phyloP scores from a whole-genome alignment of 2,797 vertebrate species.

The Heterohyrax brucei region DNA sequence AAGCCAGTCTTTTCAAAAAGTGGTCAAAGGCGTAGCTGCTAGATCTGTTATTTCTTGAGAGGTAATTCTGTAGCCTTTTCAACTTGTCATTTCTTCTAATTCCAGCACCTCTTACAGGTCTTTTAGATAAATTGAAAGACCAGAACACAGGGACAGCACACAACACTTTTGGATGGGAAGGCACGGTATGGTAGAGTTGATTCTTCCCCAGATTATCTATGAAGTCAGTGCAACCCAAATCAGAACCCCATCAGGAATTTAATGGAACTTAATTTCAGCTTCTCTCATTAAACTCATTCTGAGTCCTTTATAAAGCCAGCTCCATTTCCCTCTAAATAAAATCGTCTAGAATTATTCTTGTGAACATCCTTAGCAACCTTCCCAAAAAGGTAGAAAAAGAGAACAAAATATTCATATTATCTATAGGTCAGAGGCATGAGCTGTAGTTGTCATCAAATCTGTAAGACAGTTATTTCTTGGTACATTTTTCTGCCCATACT shows the following conservation, averaged over 20 bases:
- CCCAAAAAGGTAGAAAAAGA: neutral
- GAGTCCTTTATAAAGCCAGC: slow-evolving; percentile 62
- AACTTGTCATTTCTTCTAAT: slow-evolving; percentile 55
- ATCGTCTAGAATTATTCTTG: slow-evolving; percentile 26
- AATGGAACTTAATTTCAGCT: slow-evolving; percentile 49
- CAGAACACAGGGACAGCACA: slow-evolving; percentile 57
- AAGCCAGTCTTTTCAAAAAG: slow-evolving; percentile 72
- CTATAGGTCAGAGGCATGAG: neutral
- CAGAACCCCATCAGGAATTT: slow-evolving; percentile 55
- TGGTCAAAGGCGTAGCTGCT: neutral
- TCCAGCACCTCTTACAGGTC: neutral
- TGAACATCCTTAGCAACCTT: slow-evolving; percentile 59
- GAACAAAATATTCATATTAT: slow-evolving; percentile 35
- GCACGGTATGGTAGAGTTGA: neutral
- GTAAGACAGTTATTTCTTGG: slow-evolving; percentile 9
- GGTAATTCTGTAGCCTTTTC: slow-evolving; percentile 54
- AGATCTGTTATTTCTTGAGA: slow-evolving; percentile 47
- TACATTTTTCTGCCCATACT: slow-evolving; percentile 47
- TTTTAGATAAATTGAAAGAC: slow-evolving; percentile 58
- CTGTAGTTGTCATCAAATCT: neutral
- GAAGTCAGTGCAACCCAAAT: neutral
- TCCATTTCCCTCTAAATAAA: slow-evolving; percentile 61
- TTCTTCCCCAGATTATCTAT: slow-evolving; percentile 65
- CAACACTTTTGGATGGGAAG: neutral
- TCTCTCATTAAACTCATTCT: slow-evolving; percentile 61